Evolutionary conservation across 2,888 invertebrate genomes (phyloP).

Genomic region (Mimas tiliae): DNA sequence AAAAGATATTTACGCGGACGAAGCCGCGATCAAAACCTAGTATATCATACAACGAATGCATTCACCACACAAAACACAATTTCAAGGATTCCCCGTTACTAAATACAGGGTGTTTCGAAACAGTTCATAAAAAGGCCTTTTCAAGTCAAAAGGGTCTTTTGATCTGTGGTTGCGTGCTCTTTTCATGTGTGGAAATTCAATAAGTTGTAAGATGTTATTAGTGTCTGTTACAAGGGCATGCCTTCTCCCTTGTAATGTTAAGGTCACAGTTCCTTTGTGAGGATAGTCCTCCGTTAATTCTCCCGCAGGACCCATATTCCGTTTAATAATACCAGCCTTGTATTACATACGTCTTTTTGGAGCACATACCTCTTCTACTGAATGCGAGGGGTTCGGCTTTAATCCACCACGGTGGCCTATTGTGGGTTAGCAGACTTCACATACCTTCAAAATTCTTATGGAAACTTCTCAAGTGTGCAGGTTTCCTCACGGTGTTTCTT

Average conservation of each 20-base stretch:
- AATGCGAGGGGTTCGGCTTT: too few species aligned
- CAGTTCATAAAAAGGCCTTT: slow-evolving; percentile 1
- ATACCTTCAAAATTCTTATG: too few species aligned
- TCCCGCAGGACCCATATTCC: neutral
- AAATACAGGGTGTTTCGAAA: slow-evolving; percentile 11
- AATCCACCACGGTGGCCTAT: too few species aligned
- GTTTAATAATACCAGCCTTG: neutral
- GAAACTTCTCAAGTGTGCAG: too few species aligned
- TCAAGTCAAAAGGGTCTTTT: neutral
- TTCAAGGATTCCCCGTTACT: slow-evolving; percentile 6
- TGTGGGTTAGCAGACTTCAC: too few species aligned
- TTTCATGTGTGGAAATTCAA: slow-evolving; percentile 20
- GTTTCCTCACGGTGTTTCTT: too few species aligned
- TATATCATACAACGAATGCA: too few species aligned
- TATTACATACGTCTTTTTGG: too few species aligned
- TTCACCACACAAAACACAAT: neutral
- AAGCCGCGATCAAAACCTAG: too few species aligned
- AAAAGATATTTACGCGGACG: too few species aligned
- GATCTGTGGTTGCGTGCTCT: slow-evolving; percentile 15
- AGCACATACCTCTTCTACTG: too few species aligned
- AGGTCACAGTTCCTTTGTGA: slow-evolving; percentile 13
- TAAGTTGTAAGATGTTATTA: neutral
- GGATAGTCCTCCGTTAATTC: neutral
- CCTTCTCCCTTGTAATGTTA: neutral
- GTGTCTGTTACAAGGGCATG: slow-evolving; percentile 17